phyloP scores from a whole-genome alignment of 2,797 vertebrate species.

The Hypotaenidia okinawae region DNA sequence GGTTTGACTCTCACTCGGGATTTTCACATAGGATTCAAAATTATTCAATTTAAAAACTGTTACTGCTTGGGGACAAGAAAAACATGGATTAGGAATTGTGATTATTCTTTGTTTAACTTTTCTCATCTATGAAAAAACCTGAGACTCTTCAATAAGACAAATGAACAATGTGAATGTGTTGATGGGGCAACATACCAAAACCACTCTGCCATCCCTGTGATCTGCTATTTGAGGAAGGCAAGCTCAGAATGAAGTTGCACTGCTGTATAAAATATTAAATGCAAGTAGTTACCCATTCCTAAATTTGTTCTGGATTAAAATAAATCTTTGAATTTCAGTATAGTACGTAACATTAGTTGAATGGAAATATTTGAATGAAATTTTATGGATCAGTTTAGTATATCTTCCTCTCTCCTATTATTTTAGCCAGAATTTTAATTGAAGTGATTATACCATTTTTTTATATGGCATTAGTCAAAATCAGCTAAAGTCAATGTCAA shows the following conservation, averaged over 20 bases:
- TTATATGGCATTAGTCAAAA: background rate
- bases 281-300: background rate
- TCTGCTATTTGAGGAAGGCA: background rate
- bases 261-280: background rate
- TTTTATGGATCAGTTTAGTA: background rate
- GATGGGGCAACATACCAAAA: background rate
- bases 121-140: background rate
- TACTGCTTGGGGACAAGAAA: background rate
- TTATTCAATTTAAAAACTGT: background rate
- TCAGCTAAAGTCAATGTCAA: background rate
- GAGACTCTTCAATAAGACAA: background rate
- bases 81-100: background rate
- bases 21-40: background rate
- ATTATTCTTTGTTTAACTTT: background rate
- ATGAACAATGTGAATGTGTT: background rate
- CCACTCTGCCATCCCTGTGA: background rate
- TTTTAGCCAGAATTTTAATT: constrained; percentile 7
- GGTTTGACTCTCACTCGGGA: background rate
- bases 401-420: background rate
- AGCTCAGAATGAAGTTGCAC: background rate
- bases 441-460: background rate
- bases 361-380: background rate
- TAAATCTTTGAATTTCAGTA: background rate
- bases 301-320: background rate
- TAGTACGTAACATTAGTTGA: background rate